These are phyloP conservation scores for Cryptus armator DNA, from an alignment of 2,888 invertebrate genomes.

Conservation along the genomic window DNA sequence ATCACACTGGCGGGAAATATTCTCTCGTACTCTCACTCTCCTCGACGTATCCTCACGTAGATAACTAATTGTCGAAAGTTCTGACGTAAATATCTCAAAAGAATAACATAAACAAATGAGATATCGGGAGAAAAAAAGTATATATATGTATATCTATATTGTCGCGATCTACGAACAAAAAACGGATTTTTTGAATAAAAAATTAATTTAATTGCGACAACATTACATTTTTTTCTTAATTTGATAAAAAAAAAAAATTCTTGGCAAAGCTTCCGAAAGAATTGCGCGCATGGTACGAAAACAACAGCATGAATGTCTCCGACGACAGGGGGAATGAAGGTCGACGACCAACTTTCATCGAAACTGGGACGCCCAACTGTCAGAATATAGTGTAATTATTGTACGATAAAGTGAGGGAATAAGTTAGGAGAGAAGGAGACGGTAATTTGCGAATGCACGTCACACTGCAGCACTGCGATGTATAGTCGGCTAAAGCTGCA, in stretches of 20 bases:
- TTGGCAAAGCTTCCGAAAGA: too few relatives aligned
- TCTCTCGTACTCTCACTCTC: not conserved
- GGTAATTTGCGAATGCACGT: conserved; percentile 48
- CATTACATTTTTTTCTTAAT: too few relatives aligned
- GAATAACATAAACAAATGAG: not conserved
- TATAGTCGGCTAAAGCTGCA: not conserved
- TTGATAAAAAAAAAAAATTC: too few relatives aligned
- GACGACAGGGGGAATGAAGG: not conserved
- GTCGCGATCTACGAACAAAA: too few relatives aligned
- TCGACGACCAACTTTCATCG: conserved; percentile 8
- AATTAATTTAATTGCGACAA: too few relatives aligned
- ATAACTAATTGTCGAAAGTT: not conserved
- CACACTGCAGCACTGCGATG: conserved; percentile 37
- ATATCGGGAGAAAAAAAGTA: not conserved
- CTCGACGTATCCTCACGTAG: not conserved
- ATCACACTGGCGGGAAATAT: conserved; percentile 46
- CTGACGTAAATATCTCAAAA: not conserved
- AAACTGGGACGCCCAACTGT: conserved; percentile 24
- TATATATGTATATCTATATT: not conserved
- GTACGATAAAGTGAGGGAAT: conserved; percentile 16
- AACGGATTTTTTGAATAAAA: too few relatives aligned
- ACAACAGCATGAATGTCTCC: too few relatives aligned
- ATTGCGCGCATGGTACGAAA: too few relatives aligned
- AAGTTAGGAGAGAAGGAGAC: not conserved
- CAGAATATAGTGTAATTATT: conserved; percentile 33